Percentiles rank a stretch among this genome's conserved stretches.
phyloP scores from a whole-genome alignment of 2,113 vertebrate genomes.

The Gadus chalcogrammus region DNA sequence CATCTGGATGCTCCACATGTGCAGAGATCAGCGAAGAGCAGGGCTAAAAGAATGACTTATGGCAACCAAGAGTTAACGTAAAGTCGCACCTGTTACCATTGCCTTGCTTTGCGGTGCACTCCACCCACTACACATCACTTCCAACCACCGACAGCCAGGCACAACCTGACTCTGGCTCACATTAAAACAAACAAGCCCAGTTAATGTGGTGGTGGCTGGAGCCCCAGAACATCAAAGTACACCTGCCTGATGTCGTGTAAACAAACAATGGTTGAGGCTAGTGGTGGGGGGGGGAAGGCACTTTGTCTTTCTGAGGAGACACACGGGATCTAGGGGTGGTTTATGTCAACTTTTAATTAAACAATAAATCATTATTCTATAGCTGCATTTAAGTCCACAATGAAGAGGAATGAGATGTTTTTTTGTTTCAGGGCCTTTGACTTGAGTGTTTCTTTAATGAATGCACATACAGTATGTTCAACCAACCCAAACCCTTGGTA shows the following conservation, averaged over 20 bases:
- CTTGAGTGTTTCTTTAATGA: no score
- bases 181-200: slow-evolving; percentile 21
- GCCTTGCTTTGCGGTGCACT: slow-evolving; percentile 46
- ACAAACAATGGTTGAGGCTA: slow-evolving; percentile 32
- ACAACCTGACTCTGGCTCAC: slow-evolving; percentile 29
- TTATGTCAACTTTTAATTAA: no score
- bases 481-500: no score
- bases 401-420: no score
- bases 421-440: no score
- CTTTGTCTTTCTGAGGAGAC: no score
- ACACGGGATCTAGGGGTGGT: no score
- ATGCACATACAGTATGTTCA: no score
- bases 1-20: slow-evolving; percentile 56
- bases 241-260: slow-evolving; percentile 59
- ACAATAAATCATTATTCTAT: no score
- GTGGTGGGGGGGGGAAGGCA: no score
- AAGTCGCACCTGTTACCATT: slow-evolving; percentile 42
- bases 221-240: slow-evolving; percentile 50
- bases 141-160: neutral
- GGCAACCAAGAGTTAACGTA: slow-evolving; percentile 35
- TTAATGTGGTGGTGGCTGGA: slow-evolving; percentile 15
- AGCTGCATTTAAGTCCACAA: no score
- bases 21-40: slow-evolving; percentile 15
- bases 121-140: neutral
- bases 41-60: slow-evolving; percentile 21